Conservation (phyloP, 92 coral and sea anemone genomes). For the Epizoanthus illoricatus region DNA sequence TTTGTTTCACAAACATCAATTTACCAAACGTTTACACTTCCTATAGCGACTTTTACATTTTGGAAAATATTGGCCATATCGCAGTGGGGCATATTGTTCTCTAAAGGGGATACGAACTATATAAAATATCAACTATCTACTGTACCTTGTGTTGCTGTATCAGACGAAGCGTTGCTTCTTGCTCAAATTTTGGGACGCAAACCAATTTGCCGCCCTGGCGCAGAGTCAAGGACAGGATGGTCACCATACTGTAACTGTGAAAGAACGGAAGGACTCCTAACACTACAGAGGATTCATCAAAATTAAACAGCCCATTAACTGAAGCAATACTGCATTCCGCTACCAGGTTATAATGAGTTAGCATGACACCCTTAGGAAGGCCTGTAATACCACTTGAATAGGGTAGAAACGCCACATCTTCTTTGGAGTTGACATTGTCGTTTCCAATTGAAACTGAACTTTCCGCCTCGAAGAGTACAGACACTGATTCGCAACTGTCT, state of each 20-base stretch:
- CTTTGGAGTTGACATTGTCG: constrained; percentile 51
- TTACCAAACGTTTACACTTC: no score
- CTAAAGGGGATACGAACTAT: neutral
- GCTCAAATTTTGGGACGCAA: constrained; percentile 58
- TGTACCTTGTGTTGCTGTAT: constrained; percentile 77
- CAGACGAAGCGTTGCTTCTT: constrained; percentile 44
- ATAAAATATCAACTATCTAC: neutral
- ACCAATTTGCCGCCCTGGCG: constrained; percentile 54
- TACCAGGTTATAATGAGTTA: constrained; percentile 72
- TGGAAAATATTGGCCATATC: no score
- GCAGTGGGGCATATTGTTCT: neutral
- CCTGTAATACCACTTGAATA: constrained; percentile 93
- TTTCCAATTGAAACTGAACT: constrained; percentile 49
- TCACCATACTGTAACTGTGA: constrained; percentile 58
- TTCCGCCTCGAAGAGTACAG: constrained; percentile 60
- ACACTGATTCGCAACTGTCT: constrained; percentile 65
- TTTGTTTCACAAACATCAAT: no score
- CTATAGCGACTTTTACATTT: no score
- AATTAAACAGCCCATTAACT: constrained; percentile 7
- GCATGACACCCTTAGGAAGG: constrained; percentile 79
- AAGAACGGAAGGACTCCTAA: constrained; percentile 68
- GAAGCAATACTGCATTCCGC: constrained; percentile 36
- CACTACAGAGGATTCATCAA: constrained; percentile 13
- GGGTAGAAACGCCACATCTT: constrained; percentile 57
- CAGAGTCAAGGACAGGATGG: constrained; percentile 36